Evolutionary conservation across 2,113 vertebrate genomes (phyloP), one percentile per base, ranked within the genome.

Genomic region (Urocynchramus pylzowi): DNA sequence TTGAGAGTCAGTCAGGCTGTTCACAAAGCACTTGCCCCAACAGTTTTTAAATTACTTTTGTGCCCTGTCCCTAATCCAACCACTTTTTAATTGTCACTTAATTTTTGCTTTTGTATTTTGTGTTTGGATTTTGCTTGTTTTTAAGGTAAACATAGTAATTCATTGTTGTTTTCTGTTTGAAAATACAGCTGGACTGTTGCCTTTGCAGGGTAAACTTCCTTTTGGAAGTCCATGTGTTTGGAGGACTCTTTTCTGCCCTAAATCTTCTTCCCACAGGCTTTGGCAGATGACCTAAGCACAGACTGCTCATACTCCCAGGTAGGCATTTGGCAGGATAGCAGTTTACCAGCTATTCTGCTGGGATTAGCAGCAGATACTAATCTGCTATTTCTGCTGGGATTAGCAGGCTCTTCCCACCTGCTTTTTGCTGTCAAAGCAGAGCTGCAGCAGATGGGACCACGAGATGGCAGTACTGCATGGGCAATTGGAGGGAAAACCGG

Each of bases 401-500:
- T 27, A 82, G 20, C 39, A 71, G 7, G 2, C 23, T 78, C 12
- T 37, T 69, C 31, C 20, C 61, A 8, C 9, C 30, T 31, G 27
- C 3, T 47, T 83, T 84, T 87, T 65, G 30, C 74, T 18, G 26
- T 16, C 39, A 52, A 22, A 20, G 53, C 28, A 53, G 47, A 53
- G 61, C 17, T 18, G 27, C 10, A 22, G n/a, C 44, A 68, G 41
- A 16, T 24, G 50, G 37, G 4, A 64, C 94, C 98, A 91, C 68
- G 93, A 97, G 98, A 96, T 98, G 98, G 96, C 97, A 98, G 80
- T 97, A 47, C 78, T 24, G 77, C 87, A 70, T 16, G 97, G 95
- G 73, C 77, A 75, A 83, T 73, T 6, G 35, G 20, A 18, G 3
- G 5, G 33, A 63, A 70, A 6, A 0, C 1, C n/a, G 14, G 2